These are phyloP conservation scores for Calliopum simillimum DNA, from an alignment of 2,888 invertebrate genomes.

Conservation along the genomic window DNA sequence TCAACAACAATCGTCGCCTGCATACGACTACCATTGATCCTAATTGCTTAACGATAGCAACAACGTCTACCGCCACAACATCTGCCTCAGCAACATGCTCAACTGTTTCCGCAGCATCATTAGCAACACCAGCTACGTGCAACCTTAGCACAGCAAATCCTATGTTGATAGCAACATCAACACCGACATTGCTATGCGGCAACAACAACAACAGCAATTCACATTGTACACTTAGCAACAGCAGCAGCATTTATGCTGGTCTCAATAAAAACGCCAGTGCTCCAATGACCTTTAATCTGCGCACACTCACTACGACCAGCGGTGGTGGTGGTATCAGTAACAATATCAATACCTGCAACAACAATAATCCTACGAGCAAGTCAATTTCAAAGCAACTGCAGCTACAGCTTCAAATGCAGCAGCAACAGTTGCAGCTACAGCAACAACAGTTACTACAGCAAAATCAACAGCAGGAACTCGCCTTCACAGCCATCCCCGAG, in stretches of 20 bases:
- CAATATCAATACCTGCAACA: conserved; percentile 41
- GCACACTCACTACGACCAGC: conserved; percentile 42
- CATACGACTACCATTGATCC: conserved; percentile 56
- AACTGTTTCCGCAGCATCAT: conserved; percentile 32
- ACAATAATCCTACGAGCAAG: conserved; percentile 31
- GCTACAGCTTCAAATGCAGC: conserved; percentile 34
- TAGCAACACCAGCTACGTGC: conserved; percentile 41
- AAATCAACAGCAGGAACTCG: conserved; percentile 56
- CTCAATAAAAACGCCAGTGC: conserved; percentile 48
- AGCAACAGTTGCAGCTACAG: conserved; percentile 43
- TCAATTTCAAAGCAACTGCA: conserved; percentile 25
- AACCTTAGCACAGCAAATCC: conserved; percentile 37
- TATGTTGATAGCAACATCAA: conserved; percentile 45
- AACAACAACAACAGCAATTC: conserved; percentile 19
- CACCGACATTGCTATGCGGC: conserved; percentile 33
- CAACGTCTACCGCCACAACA: conserved; percentile 36
- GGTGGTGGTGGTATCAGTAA: conserved; percentile 35
- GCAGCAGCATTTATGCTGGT: conserved; percentile 45
- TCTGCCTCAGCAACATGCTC: conserved; percentile 29
- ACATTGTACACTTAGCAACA: conserved; percentile 23
- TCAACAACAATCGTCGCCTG: conserved; percentile 62
- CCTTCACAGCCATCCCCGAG: conserved; percentile 49
- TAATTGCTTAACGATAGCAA: conserved; percentile 54
- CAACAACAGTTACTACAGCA: conserved; percentile 51
- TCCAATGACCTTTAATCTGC: conserved; percentile 50